Evolutionary conservation across 2,113 vertebrate genomes (phyloP), one percentile per base, ranked within the genome.

Genomic region (Lepisosteus oculatus): DNA sequence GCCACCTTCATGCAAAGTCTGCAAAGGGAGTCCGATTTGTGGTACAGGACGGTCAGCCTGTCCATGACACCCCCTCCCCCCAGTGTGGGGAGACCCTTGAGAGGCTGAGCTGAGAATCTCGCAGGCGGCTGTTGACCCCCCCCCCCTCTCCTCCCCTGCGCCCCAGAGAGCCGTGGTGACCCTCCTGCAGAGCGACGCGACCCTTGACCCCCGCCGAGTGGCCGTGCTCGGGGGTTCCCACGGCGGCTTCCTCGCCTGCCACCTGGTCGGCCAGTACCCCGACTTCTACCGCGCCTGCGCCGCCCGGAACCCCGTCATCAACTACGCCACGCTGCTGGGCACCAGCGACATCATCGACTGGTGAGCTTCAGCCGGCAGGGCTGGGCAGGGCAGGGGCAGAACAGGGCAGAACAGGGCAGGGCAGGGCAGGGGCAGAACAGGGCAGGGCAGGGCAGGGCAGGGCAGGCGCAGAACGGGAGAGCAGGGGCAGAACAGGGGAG

Each of bases 261-360:
- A 96, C 67, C 81, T 96, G 76, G 80, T 95, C 54, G 67, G 86
- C 68, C 84, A 85, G 2, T 93, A 92, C 75, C 94, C 92, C 0
- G 43, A 93, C 12, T 86, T 83, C 76, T 95, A 95, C 83, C 85
- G 1, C 81, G 93, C 84, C 0, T 94, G 94, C 51, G 93, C 80
- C 3, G 83, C 87, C 72, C 88, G 91, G 79, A 94, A 91, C 83
- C 93, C 94, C 0, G 90, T 95, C 67, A 93, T 90, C 72, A 95
- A 95, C 41, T 91, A 92, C 15, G 91, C 92, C 0, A 90, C 91
- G 0, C 73, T 95, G 43, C 15, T 95, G 72, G 93, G 93, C 65
- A 95, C 92, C 78, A 95, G 94, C 2, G 93, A 94, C 72, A 94
- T 95, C 55, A 83, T 90, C 0, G 93, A 95, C 80, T 95, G 94